phyloP scores from a whole-genome alignment of 2,888 invertebrate species.

The Drosophila maculinotata region DNA sequence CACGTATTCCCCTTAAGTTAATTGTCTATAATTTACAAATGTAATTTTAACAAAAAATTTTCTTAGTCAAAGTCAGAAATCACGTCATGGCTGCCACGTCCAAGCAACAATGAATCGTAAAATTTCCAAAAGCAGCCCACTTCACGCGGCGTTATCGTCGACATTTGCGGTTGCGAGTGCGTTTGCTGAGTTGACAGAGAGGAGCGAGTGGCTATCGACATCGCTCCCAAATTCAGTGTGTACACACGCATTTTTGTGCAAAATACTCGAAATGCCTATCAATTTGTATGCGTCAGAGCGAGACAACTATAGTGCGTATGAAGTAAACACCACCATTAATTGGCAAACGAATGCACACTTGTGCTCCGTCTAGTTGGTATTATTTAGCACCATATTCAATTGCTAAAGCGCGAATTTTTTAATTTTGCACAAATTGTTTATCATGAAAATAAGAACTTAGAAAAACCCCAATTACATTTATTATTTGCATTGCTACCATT shows the following conservation, averaged over 20 bases:
- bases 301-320: conserved; percentile 19
- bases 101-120: conserved; percentile 85
- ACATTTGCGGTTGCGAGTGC: conserved; percentile 65
- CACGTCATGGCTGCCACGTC: conserved; percentile 85
- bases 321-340: conserved; percentile 10
- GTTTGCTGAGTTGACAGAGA: conserved; percentile 55
- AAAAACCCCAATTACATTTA: neutral
- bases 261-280: conserved; percentile 8
- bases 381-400: conserved; percentile 46
- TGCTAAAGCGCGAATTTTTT: neutral
- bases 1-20: conserved; percentile 74
- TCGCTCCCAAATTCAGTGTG: conserved; percentile 53
- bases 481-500: no score
- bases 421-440: no score
- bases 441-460: no score
- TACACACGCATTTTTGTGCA: conserved; percentile 43
- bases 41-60: conserved; percentile 76
- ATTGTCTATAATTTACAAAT: conserved; percentile 75
- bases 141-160: conserved; percentile 65
- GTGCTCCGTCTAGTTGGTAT: conserved; percentile 27
- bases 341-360: conserved; percentile 34
- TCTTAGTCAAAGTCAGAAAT: conserved; percentile 83
- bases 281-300: conserved; percentile 31
- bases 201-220: conserved; percentile 34
- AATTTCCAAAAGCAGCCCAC: conserved; percentile 73